These are phyloP conservation scores for Catocala nupta DNA, from an alignment of 2,888 invertebrate genomes.

Conservation along the genomic window DNA sequence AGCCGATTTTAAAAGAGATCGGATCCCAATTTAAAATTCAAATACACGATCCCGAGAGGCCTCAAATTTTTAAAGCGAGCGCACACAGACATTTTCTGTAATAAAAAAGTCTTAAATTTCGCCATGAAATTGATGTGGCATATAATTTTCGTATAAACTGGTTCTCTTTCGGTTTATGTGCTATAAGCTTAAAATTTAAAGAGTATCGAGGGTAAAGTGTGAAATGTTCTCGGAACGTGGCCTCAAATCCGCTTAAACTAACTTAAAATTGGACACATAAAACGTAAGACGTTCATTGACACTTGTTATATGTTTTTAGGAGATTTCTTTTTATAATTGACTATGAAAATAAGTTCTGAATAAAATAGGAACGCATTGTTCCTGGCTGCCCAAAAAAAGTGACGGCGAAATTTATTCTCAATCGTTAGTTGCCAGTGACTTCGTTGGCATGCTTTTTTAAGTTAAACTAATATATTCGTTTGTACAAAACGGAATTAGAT, in stretches of 20 bases:
- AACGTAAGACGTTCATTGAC: background rate
- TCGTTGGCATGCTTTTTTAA: too few relatives aligned
- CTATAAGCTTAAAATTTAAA: background rate
- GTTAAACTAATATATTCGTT: too few relatives aligned
- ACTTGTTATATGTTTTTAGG: background rate
- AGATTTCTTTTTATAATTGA: too few relatives aligned
- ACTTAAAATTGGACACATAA: background rate
- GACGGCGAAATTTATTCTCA: too few relatives aligned
- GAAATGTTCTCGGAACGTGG: background rate
- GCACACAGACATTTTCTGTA: conserved; percentile 5
- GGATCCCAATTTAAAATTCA: conserved; percentile 67
- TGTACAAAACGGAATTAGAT: too few relatives aligned
- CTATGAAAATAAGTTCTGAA: too few relatives aligned
- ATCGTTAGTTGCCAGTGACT: too few relatives aligned
- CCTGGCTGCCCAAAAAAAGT: too few relatives aligned
- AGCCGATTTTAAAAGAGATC: conserved; percentile 55
- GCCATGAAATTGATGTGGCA: conserved; percentile 17
- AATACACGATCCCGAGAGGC: conserved; percentile 49
- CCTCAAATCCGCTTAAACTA: background rate
- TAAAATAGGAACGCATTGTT: too few relatives aligned
- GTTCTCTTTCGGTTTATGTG: background rate
- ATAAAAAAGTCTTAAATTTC: conserved; percentile 9
- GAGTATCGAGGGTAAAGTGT: background rate
- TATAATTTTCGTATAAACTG: background rate
- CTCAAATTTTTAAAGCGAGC: conserved; percentile 34